Base-by-base conservation (phyloP, 2,113 vertebrate genomes). In the Paramormyrops kingsleyae region DNA sequence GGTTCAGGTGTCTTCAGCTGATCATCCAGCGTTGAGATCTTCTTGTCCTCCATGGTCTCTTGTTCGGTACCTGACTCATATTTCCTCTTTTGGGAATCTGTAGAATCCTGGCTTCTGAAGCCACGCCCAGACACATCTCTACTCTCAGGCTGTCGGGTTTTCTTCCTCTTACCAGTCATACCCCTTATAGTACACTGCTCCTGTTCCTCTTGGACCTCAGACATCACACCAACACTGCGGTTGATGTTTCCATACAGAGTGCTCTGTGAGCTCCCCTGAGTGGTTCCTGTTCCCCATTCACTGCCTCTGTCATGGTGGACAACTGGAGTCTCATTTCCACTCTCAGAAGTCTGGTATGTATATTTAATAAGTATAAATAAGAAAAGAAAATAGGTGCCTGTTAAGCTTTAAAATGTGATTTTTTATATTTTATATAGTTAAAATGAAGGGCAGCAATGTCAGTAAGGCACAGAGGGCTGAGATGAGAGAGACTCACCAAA, bases 401-500 rank as follows among this genome's bases (percentile, higher is more conserved):
- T 47, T 47, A 47, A 21, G 2, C 46, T 47, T 47, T 15, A n/a
- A 62, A 21, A 46, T n/a, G 21, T n/a, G 13, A 39, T 19, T 83
- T 47, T n/a, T 13, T 42, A 42, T 42, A 27, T 42, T 83, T 83
- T 83, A 17, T 39, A 21, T 19, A 21, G 17, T 46, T 42, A 83
- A 83, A 35, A 44, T 77, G 4, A 80, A 27, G 8, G 0, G 12
- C 27, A 35, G 66, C 66, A 35, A 15, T 70, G n/a, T 31, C 66
- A 15, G 1, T 70, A 70, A 12, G 0, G 66, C 12, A 70, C 66
- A 70, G 66, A 70, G 12, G 8, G 12, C 1, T 13, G 27, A 31
- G 27, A 27, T 74, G 21, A 4, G 47, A 4, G 47, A 77, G n/a
- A 93, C 92, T 94, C 62, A 95, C 94, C 92, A 87, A 70, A 77